phyloP scores from a whole-genome alignment of 2,888 invertebrate genomes.

The Cantharis rustica region DNA sequence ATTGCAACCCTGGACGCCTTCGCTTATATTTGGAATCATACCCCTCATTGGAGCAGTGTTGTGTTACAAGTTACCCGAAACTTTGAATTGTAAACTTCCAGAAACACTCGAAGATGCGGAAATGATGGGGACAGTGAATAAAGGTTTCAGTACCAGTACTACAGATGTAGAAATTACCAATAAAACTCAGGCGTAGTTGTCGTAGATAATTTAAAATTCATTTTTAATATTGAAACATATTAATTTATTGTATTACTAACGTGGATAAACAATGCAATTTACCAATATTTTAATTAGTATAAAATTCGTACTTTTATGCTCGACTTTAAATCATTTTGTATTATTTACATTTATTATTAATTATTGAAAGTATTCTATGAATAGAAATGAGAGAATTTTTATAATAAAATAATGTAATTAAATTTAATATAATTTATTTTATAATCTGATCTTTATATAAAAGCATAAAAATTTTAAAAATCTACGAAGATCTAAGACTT shows the following conservation, averaged over 20 bases:
- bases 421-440: neutral
- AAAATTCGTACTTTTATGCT: neutral
- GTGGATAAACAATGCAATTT: neutral
- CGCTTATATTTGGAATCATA: slow-evolving; percentile 72
- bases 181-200: slow-evolving; percentile 6
- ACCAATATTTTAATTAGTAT: neutral
- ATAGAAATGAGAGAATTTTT: neutral
- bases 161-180: slow-evolving; percentile 41
- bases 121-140: slow-evolving; percentile 57
- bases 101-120: slow-evolving; percentile 84
- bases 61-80: slow-evolving; percentile 76
- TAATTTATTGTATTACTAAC: neutral
- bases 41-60: slow-evolving; percentile 72
- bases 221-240: neutral
- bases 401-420: neutral
- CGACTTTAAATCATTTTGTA: neutral
- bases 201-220: no score
- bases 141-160: neutral
- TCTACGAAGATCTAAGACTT: no score
- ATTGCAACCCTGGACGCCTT: slow-evolving; percentile 67
- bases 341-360: neutral
- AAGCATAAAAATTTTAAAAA: no score
- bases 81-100: slow-evolving; percentile 73
- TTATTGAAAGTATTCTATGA: neutral
- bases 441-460: neutral